A percentile compares a stretch with the other conserved stretches of the same genome.
Evolutionary conservation across 2,113 vertebrate species (phyloP).

Genomic region (Cyphomyrus discorhynchus): DNA sequence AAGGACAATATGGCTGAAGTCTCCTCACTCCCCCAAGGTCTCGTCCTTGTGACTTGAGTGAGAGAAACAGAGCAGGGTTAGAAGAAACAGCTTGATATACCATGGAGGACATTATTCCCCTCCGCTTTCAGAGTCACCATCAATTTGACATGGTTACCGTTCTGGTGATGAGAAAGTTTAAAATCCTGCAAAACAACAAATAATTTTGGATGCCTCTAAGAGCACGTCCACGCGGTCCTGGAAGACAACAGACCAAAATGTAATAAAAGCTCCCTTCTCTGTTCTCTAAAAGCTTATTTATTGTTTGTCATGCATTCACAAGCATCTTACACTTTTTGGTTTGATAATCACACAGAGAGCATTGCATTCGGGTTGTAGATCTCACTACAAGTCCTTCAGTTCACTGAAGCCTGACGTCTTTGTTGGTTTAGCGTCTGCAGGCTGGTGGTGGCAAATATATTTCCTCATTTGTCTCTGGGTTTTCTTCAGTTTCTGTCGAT

Average conservation of each 20-base stretch:
- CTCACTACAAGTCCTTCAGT: neutral
- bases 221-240: neutral
- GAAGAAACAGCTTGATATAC: neutral
- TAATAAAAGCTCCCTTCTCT: neutral
- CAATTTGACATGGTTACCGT: neutral
- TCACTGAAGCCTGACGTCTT: neutral
- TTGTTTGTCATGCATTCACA: neutral
- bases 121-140: neutral
- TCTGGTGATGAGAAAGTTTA: neutral
- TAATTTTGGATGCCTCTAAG: neutral
- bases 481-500: neutral
- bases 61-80: neutral
- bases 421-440: neutral
- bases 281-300: neutral
- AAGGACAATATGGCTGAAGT: neutral
- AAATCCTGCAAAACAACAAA: neutral
- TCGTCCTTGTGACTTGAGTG: neutral
- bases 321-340: neutral
- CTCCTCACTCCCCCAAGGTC: neutral
- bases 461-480: neutral
- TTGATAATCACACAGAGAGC: neutral
- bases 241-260: neutral
- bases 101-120: neutral
- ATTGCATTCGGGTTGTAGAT: neutral
- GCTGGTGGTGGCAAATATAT: neutral